A percentile compares a stretch with the other conserved stretches of the same genome.
phyloP scores from a whole-genome alignment of 2,113 vertebrate species.

The Lucifuga dentata region DNA sequence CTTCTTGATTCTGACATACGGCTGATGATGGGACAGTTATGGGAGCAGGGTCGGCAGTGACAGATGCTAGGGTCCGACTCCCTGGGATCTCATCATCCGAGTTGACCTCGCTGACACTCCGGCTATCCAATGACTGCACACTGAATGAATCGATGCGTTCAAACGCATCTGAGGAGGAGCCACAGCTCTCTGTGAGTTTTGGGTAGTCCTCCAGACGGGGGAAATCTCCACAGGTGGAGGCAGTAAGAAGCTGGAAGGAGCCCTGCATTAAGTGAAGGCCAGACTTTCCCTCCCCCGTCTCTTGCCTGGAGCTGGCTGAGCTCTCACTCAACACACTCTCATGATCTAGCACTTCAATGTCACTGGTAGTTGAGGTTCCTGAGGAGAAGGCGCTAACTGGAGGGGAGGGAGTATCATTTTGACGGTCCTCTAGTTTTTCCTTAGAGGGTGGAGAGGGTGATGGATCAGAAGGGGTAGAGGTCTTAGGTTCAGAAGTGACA shows the following conservation, averaged over 20 bases:
- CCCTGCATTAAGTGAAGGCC: conserved; percentile 96
- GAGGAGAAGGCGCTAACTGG: conserved; percentile 97
- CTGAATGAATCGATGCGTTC: conserved; percentile 99
- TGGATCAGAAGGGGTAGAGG: conserved; percentile 68
- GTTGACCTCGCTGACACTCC: conserved; percentile 98
- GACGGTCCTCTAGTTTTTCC: conserved; percentile 93
- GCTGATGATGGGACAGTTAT: conserved; percentile 66
- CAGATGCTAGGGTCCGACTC: conserved; percentile 86
- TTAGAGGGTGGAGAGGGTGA: conserved; percentile 78
- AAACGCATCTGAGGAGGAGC: conserved; percentile 97
- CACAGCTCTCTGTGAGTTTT: conserved; percentile 94
- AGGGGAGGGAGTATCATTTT: conserved; percentile 96
- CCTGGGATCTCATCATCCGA: conserved; percentile 95
- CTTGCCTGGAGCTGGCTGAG: conserved; percentile 95
- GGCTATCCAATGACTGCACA: conserved; percentile 95
- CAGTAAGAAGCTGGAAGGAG: conserved; percentile 95
- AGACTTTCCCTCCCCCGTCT: conserved; percentile 90
- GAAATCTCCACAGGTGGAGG: conserved; percentile 93
- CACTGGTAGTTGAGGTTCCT: conserved; percentile 97
- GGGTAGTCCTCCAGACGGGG: conserved; percentile 92
- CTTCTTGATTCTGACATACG: conserved; percentile 56
- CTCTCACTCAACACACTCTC: conserved; percentile 98
- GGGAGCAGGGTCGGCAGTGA: conserved; percentile 77
- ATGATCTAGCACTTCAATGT: conserved; percentile 98
- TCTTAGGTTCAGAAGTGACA: conserved; percentile 25